These are phyloP conservation scores for Myodes glareolus DNA, from an alignment of 2,113 vertebrate genomes.

Conservation along the genomic window DNA sequence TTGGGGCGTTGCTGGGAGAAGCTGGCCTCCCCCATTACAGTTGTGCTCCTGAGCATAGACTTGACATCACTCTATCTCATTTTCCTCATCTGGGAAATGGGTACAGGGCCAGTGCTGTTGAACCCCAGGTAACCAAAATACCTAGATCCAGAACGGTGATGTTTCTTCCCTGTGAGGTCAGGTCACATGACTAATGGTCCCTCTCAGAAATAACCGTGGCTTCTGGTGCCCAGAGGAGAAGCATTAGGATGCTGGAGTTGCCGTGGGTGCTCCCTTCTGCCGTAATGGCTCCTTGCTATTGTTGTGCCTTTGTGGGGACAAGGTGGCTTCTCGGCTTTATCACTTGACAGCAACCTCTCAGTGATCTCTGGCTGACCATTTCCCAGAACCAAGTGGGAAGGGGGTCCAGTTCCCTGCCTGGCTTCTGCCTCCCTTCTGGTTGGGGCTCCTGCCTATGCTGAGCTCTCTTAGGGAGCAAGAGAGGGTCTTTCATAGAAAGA, in stretches of 20 bases:
- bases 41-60: neutral
- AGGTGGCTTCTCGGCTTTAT: neutral
- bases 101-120: neutral
- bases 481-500: neutral
- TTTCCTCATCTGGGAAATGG: neutral
- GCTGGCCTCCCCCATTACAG: neutral
- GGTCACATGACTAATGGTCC: neutral
- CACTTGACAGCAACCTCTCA: neutral
- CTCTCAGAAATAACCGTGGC: neutral
- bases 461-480: neutral
- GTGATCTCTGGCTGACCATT: neutral
- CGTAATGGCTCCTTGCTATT: neutral
- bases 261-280: neutral
- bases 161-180: neutral
- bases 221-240: neutral
- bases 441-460: neutral
- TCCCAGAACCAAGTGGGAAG: neutral
- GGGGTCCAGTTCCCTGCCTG: neutral
- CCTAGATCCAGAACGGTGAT: neutral
- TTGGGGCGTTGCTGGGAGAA: neutral
- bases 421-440: neutral
- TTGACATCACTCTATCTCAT: neutral
- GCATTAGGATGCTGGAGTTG: neutral
- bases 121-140: neutral
- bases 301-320: neutral